phyloP scores from a whole-genome alignment of 2,113 vertebrate species.

The Apodemus speciosus region DNA sequence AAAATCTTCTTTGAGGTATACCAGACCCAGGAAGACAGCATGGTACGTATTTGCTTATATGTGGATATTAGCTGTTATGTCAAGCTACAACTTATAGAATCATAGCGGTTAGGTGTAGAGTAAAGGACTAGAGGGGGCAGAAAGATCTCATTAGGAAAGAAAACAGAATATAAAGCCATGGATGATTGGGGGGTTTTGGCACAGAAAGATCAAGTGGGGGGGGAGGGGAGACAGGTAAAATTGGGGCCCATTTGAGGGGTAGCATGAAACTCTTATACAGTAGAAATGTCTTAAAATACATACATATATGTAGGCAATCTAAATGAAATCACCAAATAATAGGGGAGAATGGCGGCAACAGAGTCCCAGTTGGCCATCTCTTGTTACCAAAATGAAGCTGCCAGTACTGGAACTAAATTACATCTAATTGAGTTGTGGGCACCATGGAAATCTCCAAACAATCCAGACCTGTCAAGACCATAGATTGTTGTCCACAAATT shows the following conservation, averaged over 20 bases:
- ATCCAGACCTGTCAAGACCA: too few species aligned
- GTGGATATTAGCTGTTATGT: too few species aligned
- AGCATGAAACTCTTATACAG: background rate
- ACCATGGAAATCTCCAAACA: too few species aligned
- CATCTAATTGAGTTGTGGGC: background rate
- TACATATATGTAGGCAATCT: background rate
- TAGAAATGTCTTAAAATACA: background rate
- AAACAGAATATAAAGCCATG: background rate
- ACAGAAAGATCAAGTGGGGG: background rate
- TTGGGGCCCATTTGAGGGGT: background rate
- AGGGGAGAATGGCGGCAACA: background rate
- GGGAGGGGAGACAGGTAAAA: background rate
- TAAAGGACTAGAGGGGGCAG: background rate
- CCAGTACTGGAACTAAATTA: background rate
- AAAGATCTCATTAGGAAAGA: background rate
- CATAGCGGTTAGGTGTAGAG: too few species aligned
- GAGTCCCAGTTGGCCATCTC: background rate
- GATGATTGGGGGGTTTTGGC: background rate
- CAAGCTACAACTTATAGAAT: too few species aligned
- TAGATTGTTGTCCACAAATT: too few species aligned
- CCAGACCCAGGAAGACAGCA: too few species aligned
- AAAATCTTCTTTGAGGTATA: too few species aligned
- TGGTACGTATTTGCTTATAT: too few species aligned
- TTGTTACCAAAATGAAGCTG: background rate
- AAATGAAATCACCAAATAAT: background rate